These are phyloP conservation scores for Tyrannus savana DNA, from an alignment of 2,113 vertebrate genomes.

Conservation along the genomic window DNA sequence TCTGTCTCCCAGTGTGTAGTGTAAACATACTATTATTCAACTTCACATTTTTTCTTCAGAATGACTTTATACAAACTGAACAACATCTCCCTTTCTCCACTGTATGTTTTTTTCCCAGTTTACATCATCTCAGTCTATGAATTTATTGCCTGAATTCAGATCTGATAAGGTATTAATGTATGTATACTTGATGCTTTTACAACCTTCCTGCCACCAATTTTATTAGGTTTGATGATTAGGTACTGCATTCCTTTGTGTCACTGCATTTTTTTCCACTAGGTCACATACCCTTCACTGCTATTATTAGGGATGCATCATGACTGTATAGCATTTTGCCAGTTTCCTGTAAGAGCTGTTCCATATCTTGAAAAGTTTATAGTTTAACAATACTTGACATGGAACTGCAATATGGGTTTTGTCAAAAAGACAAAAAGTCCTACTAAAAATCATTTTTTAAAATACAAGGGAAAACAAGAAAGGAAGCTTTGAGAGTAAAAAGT, in stretches of 20 bases:
- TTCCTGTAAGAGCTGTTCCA: not conserved
- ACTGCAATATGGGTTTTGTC: not conserved
- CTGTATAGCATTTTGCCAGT: not conserved
- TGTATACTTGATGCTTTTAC: not conserved
- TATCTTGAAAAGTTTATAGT: not conserved
- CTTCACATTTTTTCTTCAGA: not conserved
- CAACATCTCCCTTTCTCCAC: not conserved
- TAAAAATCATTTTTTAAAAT: not conserved
- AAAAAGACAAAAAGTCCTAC: not conserved
- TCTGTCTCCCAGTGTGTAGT: not conserved
- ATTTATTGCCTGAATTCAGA: not conserved
- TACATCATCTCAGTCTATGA: not conserved
- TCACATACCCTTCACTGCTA: not conserved
- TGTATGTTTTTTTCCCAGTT: not conserved
- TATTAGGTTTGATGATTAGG: not conserved
- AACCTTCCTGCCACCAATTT: not conserved
- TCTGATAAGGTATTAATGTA: not conserved
- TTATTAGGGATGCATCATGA: not conserved
- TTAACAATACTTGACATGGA: not conserved
- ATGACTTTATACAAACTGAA: not conserved
- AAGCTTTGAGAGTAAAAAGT: not conserved
- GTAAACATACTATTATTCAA: not conserved
- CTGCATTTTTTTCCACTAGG: not conserved
- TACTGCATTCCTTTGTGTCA: not conserved
- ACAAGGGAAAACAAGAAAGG: not conserved